Evolutionary conservation across 2,888 invertebrate species (phyloP).

Genomic region (Epiblema foenella): DNA sequence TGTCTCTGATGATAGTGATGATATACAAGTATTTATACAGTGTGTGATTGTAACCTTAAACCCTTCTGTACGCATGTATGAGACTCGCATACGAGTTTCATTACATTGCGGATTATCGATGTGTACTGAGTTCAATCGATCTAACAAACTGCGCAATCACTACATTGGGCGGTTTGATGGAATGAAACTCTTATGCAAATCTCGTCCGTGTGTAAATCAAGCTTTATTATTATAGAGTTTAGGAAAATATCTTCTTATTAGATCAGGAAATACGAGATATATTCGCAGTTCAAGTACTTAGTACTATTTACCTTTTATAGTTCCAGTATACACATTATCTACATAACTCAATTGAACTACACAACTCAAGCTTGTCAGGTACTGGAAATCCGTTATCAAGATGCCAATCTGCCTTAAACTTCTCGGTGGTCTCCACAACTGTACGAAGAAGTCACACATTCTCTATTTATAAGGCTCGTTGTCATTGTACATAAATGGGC

Average conservation of each 20-base stretch:
- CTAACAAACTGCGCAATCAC: no score
- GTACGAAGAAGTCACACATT: slow-evolving; percentile 45
- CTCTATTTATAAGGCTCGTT: slow-evolving; percentile 61
- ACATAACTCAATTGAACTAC: background rate
- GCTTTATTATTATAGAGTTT: no score
- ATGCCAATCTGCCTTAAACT: background rate
- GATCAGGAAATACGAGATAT: background rate
- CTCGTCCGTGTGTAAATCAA: no score
- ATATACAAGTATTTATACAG: no score
- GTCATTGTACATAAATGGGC: slow-evolving; percentile 62
- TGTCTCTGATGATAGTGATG: no score
- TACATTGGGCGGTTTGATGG: no score
- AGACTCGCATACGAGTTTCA: no score
- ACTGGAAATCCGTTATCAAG: background rate
- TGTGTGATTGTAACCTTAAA: no score
- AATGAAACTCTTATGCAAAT: no score
- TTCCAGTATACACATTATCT: slow-evolving; percentile 3
- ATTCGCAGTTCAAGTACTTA: background rate
- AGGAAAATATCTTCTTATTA: background rate
- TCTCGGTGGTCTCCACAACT: slow-evolving; percentile 45
- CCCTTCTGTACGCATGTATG: no score
- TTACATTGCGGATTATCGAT: no score
- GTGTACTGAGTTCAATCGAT: no score
- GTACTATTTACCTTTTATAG: slow-evolving; percentile 8
- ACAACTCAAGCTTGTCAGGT: background rate